These are phyloP conservation scores for Myopa tessellatipennis DNA, from an alignment of 2,888 invertebrate species.

Conservation along the genomic window DNA sequence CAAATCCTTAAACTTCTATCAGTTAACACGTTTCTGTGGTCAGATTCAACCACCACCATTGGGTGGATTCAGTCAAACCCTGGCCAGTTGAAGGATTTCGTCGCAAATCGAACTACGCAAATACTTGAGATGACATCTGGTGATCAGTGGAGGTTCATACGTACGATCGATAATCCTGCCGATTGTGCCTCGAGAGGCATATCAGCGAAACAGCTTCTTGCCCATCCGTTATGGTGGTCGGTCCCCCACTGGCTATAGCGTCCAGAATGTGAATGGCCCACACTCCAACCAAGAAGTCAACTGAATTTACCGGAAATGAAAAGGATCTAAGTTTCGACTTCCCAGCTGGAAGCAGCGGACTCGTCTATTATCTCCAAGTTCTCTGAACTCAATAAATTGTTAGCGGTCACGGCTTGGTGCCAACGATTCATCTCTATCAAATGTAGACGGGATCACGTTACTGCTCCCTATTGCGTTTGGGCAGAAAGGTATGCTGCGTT, in stretches of 20 bases:
- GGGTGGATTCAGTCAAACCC: too few species aligned
- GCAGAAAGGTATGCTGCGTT: constrained; percentile 7
- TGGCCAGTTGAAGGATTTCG: too few species aligned
- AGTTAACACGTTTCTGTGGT: too few species aligned
- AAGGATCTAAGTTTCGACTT: neutral
- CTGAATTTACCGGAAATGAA: neutral
- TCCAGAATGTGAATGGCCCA: neutral
- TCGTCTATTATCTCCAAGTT: neutral
- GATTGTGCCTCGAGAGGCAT: constrained; percentile 20
- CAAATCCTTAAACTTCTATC: neutral
- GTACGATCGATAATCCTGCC: neutral
- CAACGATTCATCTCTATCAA: too few species aligned
- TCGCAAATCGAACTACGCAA: neutral
- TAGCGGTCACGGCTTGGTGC: constrained; percentile 14
- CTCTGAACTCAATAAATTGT: neutral
- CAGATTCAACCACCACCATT: too few species aligned
- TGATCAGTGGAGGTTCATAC: neutral
- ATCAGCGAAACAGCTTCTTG: neutral
- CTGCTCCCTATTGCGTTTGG: neutral
- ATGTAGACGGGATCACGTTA: neutral
- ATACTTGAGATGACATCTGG: neutral
- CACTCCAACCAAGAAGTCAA: neutral
- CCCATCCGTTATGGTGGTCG: neutral
- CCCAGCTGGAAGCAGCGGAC: neutral
- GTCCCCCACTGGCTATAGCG: neutral